These are phyloP conservation scores for Nymphalis urticae DNA, from an alignment of 2,888 invertebrate species.

Conservation along the genomic window DNA sequence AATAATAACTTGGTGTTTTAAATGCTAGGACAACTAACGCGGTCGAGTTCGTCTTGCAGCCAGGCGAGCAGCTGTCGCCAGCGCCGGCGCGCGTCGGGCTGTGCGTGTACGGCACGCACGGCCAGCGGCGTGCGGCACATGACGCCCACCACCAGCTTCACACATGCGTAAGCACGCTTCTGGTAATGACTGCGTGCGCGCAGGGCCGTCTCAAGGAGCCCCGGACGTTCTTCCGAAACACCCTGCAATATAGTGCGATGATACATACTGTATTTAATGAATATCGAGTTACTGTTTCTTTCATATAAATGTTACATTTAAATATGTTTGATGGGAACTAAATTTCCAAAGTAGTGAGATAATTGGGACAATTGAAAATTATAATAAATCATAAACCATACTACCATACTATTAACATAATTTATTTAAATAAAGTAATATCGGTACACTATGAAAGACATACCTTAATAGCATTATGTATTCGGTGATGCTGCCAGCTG, in stretches of 20 bases:
- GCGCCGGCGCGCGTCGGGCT: slow-evolving; percentile 89
- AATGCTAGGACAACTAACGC: slow-evolving; percentile 64
- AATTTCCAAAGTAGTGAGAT: no score
- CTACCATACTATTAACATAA: not conserved
- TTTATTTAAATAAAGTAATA: no score
- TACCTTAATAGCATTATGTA: slow-evolving; percentile 95
- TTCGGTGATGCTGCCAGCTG: slow-evolving; percentile 97
- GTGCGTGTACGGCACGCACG: slow-evolving; percentile 88
- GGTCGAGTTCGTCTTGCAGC: slow-evolving; percentile 96
- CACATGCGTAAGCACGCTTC: slow-evolving; percentile 97
- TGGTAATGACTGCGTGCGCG: slow-evolving; percentile 97
- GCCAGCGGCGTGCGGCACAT: slow-evolving; percentile 93
- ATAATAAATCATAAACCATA: no score
- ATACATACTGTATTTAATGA: no score
- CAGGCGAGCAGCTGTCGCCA: slow-evolving; percentile 95
- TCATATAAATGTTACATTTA: no score
- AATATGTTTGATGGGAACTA: not conserved
- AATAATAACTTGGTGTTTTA: not conserved
- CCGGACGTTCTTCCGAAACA: slow-evolving; percentile 87
- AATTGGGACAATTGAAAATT: no score
- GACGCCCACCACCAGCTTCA: slow-evolving; percentile 95
- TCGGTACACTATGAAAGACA: not conserved
- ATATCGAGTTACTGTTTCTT: no score
- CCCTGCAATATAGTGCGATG: slow-evolving; percentile 52
- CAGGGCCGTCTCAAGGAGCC: slow-evolving; percentile 95